Conservation (phyloP, 2,797 vertebrate genomes). For the Sus cebifrons region DNA sequence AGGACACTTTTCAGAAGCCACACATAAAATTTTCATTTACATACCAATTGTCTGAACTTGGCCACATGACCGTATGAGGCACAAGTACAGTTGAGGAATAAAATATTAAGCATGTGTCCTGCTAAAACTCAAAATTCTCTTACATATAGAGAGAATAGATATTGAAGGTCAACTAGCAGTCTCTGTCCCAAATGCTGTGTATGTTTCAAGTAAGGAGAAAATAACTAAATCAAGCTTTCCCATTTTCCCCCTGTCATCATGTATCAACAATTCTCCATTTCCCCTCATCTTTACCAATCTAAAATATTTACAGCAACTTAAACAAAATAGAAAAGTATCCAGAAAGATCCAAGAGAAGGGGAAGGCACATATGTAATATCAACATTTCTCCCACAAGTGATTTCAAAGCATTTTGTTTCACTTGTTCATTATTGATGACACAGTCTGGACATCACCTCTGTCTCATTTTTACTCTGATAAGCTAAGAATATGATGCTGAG, state of each 20-base stretch:
- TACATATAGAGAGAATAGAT: slow-evolving; percentile 55
- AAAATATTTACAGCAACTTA: slow-evolving; percentile 41
- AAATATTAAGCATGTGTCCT: background rate
- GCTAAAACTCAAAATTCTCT: slow-evolving; percentile 43
- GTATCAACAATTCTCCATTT: slow-evolving; percentile 29
- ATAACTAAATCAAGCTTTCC: background rate
- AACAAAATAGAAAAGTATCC: slow-evolving; percentile 39
- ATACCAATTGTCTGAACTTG: background rate
- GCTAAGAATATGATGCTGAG: background rate
- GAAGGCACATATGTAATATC: background rate
- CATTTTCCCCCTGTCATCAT: background rate
- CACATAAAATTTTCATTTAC: slow-evolving; percentile 17
- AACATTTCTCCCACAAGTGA: background rate
- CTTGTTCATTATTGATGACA: slow-evolving; percentile 19
- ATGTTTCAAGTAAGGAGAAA: background rate
- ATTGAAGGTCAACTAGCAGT: background rate
- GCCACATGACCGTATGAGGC: background rate
- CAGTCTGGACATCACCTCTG: background rate
- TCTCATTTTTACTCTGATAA: slow-evolving; percentile 35
- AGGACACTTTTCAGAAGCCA: background rate
- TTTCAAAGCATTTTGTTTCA: slow-evolving; percentile 60
- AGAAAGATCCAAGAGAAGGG: slow-evolving; percentile 18
- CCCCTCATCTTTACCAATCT: background rate
- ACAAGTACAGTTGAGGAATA: background rate
- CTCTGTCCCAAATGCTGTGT: background rate